Evolutionary conservation across 30 jellyfish, hydroid and myxozoan species (phyloP).

Genomic region (Turritopsis rubra): DNA sequence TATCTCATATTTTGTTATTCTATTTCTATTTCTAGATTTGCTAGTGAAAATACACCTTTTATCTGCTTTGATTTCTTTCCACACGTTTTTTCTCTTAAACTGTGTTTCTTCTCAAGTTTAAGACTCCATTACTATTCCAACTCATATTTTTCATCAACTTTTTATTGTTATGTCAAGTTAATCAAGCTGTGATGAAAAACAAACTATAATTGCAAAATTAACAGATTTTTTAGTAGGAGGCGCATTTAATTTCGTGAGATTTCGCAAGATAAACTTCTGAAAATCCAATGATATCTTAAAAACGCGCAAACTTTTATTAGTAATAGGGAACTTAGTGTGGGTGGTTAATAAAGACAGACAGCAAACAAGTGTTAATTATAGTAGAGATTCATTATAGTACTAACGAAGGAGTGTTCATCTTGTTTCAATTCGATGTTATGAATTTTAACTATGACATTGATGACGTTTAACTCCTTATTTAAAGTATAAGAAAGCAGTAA

Average conservation of each 20-base stretch:
- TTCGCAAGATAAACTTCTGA: background rate
- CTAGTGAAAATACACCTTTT: too few species aligned
- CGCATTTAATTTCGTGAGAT: background rate
- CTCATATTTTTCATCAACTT: too few species aligned
- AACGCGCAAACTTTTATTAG: too few species aligned
- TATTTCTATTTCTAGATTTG: too few species aligned
- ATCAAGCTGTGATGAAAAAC: too few species aligned
- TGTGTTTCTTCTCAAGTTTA: too few species aligned
- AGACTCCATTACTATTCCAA: too few species aligned
- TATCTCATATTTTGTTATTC: too few species aligned
- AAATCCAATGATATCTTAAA: too few species aligned
- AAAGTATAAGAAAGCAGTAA: background rate
- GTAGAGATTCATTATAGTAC: background rate
- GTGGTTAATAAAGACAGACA: background rate
- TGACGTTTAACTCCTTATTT: background rate
- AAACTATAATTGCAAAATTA: background rate
- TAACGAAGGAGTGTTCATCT: background rate
- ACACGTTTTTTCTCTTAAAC: too few species aligned
- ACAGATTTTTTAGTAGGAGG: background rate
- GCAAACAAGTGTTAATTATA: background rate
- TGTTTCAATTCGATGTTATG: background rate
- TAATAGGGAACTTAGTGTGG: background rate
- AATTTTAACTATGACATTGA: background rate
- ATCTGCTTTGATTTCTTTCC: too few species aligned
- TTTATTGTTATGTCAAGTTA: too few species aligned